A percentile compares a stretch with the other conserved stretches of the same genome.
These are phyloP conservation scores for Lutjanus argentimaculatus DNA, from an alignment of 2,797 vertebrate species.

Conservation along the genomic window DNA sequence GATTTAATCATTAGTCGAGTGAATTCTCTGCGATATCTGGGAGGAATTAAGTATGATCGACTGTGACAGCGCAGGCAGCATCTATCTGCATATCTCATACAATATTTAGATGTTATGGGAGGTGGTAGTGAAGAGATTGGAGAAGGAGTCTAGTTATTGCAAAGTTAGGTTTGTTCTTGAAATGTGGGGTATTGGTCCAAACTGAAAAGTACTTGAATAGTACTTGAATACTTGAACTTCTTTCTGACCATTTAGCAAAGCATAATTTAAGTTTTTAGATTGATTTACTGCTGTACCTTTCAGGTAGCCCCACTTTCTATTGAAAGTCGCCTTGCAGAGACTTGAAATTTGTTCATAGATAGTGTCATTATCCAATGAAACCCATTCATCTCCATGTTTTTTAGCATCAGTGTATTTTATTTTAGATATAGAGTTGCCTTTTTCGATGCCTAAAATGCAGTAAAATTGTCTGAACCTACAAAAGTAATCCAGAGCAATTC, in stretches of 20 bases:
- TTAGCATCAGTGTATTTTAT: background rate
- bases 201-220: background rate
- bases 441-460: too few relatives aligned
- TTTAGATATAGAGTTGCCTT: background rate
- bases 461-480: background rate
- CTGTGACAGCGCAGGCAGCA: constrained; percentile 31
- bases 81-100: constrained; percentile 32
- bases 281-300: background rate
- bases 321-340: background rate
- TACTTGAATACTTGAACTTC: background rate
- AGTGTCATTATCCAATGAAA: background rate
- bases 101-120: constrained; percentile 33
- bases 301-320: background rate
- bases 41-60: constrained; percentile 24
- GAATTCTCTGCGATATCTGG: constrained; percentile 29
- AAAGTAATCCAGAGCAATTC: background rate
- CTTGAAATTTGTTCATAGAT: background rate
- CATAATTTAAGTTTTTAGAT: background rate
- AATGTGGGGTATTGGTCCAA: background rate
- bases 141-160: constrained; percentile 4
- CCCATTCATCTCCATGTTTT: background rate
- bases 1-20: constrained; percentile 39
- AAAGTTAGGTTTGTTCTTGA: constrained; percentile 11
- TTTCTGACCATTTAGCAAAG: background rate
- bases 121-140: background rate